Base-by-base conservation (phyloP, 1,140 invertebrate genomes). In the Lasioglossum baleicum region DNA sequence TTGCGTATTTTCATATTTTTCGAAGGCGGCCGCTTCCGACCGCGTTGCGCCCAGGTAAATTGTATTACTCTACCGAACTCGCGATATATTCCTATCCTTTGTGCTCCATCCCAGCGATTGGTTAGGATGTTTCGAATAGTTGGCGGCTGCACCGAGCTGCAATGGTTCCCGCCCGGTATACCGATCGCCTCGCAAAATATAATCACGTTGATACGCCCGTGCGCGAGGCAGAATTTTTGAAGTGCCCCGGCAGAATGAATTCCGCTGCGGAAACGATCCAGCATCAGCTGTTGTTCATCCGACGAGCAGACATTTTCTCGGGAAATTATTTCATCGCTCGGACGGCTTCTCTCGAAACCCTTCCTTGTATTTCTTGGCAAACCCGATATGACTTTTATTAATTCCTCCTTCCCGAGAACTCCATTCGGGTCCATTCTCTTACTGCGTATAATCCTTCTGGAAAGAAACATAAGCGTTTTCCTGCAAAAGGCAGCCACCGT, bases 41-140 rank as follows among this genome's bases (percentile, higher is more conserved):
- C 71, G 83, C 70, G 82, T 79, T 26, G 20, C 66, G 22, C 66
- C 60, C 51, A 20, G 61, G 80, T 80, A 75, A 71, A 83, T 73
- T 63, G 51, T 53, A 65, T 68, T 65, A 73, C 69, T 65, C 17
- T 20, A 5, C 3, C 48, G 20, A 68, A 84, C 80, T 75, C 72
- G 44, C 44, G 40, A 48, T 60, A 35, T 35, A 53, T 75, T 20
- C 51, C 60, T 7, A 61, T 48, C 22, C 58, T 60, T 66, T 61
- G 61, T 56, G 17, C 20, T 40, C 11, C 17, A 56, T 70, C 42
- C 60, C 61, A 42, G 65, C 48, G 71, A 80, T 80, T 70, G 75
- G 70, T 8, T 26, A 40, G 31, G 58, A 61, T 74, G 51, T 26
- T 75, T 51, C 61, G 31, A 72, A 73, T 76, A 74, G 60, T 72